phyloP scores from a whole-genome alignment of 2,797 vertebrate genomes.

The Xenopus petersii region DNA sequence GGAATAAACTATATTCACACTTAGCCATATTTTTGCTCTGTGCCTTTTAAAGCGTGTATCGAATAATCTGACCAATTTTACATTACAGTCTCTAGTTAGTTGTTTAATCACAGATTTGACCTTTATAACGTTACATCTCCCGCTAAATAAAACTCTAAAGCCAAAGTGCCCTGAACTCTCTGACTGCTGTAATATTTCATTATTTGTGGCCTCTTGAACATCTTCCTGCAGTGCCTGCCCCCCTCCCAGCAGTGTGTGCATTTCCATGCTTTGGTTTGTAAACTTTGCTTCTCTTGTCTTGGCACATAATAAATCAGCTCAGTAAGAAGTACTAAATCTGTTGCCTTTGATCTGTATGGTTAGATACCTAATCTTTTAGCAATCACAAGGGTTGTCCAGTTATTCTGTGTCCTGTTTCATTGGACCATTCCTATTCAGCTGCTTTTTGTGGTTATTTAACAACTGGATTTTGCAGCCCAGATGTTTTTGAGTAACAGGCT shows the following conservation, averaged over 20 bases:
- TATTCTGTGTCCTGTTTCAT: slow-evolving; percentile 54
- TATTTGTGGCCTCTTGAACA: slow-evolving; percentile 1
- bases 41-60: too few species aligned
- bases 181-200: not conserved
- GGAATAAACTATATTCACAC: not conserved
- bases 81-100: slow-evolving; percentile 1
- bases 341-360: slow-evolving; percentile 68
- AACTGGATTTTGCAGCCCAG: slow-evolving; percentile 68
- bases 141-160: slow-evolving; percentile 24
- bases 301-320: slow-evolving; percentile 66
- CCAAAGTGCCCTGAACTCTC: slow-evolving; percentile 1
- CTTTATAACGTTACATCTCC: slow-evolving; percentile 11
- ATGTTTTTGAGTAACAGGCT: slow-evolving; percentile 67
- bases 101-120: slow-evolving; percentile 23
- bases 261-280: slow-evolving; percentile 11
- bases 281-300: slow-evolving; percentile 51
- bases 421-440: slow-evolving; percentile 59
- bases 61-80: not conserved
- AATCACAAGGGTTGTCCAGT: slow-evolving; percentile 59
- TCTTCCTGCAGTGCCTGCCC: not conserved
- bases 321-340: slow-evolving; percentile 64
- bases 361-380: slow-evolving; percentile 63
- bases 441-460: slow-evolving; percentile 60
- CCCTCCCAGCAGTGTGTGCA: slow-evolving; percentile 14
- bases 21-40: too few species aligned